phyloP scores from a whole-genome alignment of 2,888 invertebrate species.

The Dryococelus australis region DNA sequence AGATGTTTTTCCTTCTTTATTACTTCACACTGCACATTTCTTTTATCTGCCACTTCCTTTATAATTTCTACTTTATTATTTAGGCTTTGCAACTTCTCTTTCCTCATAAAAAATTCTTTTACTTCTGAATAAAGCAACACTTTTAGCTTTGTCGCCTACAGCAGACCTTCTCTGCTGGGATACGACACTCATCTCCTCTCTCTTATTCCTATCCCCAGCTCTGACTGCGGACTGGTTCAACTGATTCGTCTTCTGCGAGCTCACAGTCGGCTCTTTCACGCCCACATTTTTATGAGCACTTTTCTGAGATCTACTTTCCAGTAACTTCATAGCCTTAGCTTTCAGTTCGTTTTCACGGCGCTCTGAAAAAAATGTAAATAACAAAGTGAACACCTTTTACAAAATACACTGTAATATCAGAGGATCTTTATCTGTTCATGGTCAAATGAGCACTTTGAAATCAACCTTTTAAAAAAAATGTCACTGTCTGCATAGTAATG shows the following conservation, averaged over 20 bases:
- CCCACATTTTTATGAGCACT: not conserved
- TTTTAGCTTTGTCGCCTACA: not conserved
- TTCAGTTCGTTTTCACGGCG: conserved; percentile 43
- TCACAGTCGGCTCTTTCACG: not conserved
- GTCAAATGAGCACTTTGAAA: too few relatives aligned
- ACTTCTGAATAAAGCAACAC: not conserved
- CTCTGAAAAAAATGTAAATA: conserved; percentile 38
- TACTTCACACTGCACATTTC: not conserved
- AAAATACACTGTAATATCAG: not conserved
- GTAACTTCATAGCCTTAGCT: conserved; percentile 33
- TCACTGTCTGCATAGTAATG: too few relatives aligned
- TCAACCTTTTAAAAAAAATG: too few relatives aligned
- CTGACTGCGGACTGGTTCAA: not conserved
- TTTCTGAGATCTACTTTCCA: not conserved
- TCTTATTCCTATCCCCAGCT: not conserved
- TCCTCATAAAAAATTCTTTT: not conserved
- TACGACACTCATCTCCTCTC: not conserved
- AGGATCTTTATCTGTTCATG: too few relatives aligned
- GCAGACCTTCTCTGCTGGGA: not conserved
- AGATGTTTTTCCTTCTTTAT: not conserved
- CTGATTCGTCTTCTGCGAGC: not conserved
- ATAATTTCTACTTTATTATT: not conserved
- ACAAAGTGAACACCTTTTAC: conserved; percentile 21
- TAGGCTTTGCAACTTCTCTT: not conserved
- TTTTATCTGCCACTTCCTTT: not conserved